Evolutionary conservation across 2,888 invertebrate genomes (phyloP), one percentile per base, ranked within the genome.

Genomic region (Sarcophaga carnaria): DNA sequence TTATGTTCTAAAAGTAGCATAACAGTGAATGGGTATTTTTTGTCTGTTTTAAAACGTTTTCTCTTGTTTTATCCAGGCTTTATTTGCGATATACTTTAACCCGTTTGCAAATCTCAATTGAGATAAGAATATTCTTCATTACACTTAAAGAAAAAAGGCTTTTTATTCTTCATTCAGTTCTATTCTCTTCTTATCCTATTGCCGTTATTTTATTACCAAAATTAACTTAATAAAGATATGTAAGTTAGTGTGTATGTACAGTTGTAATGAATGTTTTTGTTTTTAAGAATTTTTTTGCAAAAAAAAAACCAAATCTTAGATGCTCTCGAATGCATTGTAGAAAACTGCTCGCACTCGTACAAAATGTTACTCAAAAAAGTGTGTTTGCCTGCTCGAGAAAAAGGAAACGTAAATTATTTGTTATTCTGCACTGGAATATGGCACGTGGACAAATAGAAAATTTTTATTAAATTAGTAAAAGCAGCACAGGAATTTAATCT

Each of bases 101-200:
- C 66, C 67, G 6, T 37, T 69, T 62, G 49, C 74, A 60, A 74
- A 69, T 80, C 27, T 69, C 3, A 80, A 67, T 69, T 49, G 62
- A 74, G 67, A 74, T 74, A 80, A 80, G 45, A 74, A 59, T 67
- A 14, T 74, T 60, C 62, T 75, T 67, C 75, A 74, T 67, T 74
- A 67, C 74, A 62, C 67, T 74, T 60, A 37, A 17, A 66, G 62
- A 70, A n/a, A n/a, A 54, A 54, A 20, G 4, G 17, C 14, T 54
- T 54, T 14, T 20, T 1, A 20, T 20, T 20, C 0, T 1, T 1
- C 20, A 20, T 14, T 49, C 3, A 0, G 1, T 20, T 20, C 20
- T 20, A 3, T 54, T 17, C 1, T 49, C 37, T 54, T 2, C 54
- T 54, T 54, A 54, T 37, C 4, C 54, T 17, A 14, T 54, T 54